Base-by-base conservation (phyloP, 2,888 invertebrate species). In the Tanytarsus gracilentus region DNA sequence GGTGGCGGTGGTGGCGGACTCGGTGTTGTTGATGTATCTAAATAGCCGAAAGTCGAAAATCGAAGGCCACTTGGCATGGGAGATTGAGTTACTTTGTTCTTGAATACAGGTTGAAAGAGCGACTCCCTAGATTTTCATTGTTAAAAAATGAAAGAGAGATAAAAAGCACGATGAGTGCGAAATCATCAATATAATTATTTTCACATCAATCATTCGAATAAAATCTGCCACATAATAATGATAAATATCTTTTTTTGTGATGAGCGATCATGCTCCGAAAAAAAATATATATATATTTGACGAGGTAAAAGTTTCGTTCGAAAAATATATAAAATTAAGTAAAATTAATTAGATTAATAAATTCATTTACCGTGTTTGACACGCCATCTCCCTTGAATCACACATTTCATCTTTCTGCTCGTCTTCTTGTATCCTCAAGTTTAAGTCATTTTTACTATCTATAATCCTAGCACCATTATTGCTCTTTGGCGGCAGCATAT, bases 281-380 rank as follows among this genome's bases (percentile, higher is more conserved):
- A 16, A 30, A 30, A 9, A 7, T n/a, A 39, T n/a, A 39, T 39
- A 39, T 14, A 39, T 39, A 39, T 14, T 23, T 18, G 44, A 44
- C 16, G 44, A 21, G 44, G 18, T 23, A 16, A 44, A 14, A 23
- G 44, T 16, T n/a, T 16, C 14, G 16, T 5, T n/a, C 39, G 39
- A 14, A 5, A 44, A 49, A n/a, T 11, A 23, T 3, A 26, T 8
- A 26, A 49, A 49, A 49, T 49, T 11, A 9, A 48, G 26, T 23
- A 21, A 25, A 50, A 30, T 52, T 9, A 39, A 58, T 26, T 62
- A 62, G n/a, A n/a, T 33, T 68, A 76, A 74, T 68, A 87, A 86
- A 29, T 88, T 73, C 67, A 87, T 87, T 70, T 88, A 90, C 65
- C 90, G 79, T 0, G 91, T 91, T 70, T 91, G 91, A 69, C 90